These are phyloP conservation scores for Amblyteles armatorius DNA, from an alignment of 2,888 invertebrate species.

Conservation along the genomic window DNA sequence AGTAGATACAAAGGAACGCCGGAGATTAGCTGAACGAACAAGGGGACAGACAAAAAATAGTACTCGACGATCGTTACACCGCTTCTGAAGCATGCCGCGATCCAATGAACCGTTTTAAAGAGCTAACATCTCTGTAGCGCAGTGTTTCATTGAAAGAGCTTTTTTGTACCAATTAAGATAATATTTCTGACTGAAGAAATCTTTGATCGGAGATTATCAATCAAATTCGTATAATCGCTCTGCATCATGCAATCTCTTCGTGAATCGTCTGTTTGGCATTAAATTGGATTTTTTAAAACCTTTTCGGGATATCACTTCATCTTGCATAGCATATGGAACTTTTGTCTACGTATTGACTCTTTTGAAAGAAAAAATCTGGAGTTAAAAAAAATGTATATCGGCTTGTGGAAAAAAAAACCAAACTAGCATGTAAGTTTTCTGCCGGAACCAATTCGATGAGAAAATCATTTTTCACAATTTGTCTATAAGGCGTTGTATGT, in stretches of 20 bases:
- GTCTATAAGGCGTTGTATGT: not conserved
- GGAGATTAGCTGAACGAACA: conserved; percentile 25
- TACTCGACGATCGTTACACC: conserved; percentile 4
- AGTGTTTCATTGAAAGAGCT: not conserved
- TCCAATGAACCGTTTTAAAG: not conserved
- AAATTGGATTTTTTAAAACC: not conserved
- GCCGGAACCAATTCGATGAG: not conserved
- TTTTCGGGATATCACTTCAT: too few species aligned
- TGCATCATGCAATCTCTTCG: not conserved
- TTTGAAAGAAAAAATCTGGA: too few species aligned
- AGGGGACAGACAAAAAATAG: conserved; percentile 30
- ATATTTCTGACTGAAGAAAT: not conserved
- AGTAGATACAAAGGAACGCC: conserved; percentile 31
- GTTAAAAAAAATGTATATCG: not conserved
- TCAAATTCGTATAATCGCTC: not conserved
- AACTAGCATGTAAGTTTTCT: not conserved
- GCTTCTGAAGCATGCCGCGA: not conserved
- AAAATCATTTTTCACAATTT: not conserved
- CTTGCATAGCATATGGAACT: too few species aligned
- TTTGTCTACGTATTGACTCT: too few species aligned
- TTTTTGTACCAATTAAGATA: not conserved
- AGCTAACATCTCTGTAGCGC: not conserved
- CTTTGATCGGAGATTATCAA: not conserved
- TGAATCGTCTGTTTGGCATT: not conserved
- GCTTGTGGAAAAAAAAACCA: not conserved